Base-by-base conservation (phyloP, 2,797 vertebrate species). In the Protosalanx chinensis region DNA sequence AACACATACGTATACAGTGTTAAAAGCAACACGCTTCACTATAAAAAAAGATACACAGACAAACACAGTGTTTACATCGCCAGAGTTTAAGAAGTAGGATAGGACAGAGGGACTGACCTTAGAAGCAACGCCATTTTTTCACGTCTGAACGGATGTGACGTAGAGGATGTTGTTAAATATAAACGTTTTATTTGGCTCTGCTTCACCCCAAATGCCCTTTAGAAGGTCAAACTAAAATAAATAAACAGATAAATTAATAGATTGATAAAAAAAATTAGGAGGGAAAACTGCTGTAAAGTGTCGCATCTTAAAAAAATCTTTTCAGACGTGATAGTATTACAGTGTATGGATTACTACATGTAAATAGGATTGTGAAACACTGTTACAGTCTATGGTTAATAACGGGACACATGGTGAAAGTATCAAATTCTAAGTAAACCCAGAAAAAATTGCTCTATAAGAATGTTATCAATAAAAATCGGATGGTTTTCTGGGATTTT, bases 91-190 rank as follows among this genome's bases (percentile, higher is more conserved):
- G 1, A 32, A 64, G 3, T 6, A 6, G 16, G 1, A 29, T 0
- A 59, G 64, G 66, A 53, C 1, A 76, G 58, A 67, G 4, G 35
- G 46, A 92, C 93, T 93, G 91, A 94, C 93, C 93, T 94, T 93
- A 94, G 49, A 5, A 93, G 83, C 66, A 93, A 82, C 92, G 92
- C 91, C 92, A 94, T 93, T 81, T 91, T 91, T 85, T 77, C 41
- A 18, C 29, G 0, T 18, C 0, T 3, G 7, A 67, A 1, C 66
- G 90, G 90, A 93, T 73, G 73, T 91, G 90, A 88, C 88, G 90
- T 67, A 0, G 0, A 57, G 83, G 85, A 88, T 84, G 86, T 85
- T 88, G 65, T 33, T 32, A 2, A 1, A 16, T 23, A 23, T 7
- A 15, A 59, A 58, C 4, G 1, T 29, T 8, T 27, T 27, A 27